A percentile compares a stretch with the other conserved stretches of the same genome.
These are phyloP conservation scores for Sphyrna mokarran DNA, from an alignment of 2,113 vertebrate species.

Conservation along the genomic window DNA sequence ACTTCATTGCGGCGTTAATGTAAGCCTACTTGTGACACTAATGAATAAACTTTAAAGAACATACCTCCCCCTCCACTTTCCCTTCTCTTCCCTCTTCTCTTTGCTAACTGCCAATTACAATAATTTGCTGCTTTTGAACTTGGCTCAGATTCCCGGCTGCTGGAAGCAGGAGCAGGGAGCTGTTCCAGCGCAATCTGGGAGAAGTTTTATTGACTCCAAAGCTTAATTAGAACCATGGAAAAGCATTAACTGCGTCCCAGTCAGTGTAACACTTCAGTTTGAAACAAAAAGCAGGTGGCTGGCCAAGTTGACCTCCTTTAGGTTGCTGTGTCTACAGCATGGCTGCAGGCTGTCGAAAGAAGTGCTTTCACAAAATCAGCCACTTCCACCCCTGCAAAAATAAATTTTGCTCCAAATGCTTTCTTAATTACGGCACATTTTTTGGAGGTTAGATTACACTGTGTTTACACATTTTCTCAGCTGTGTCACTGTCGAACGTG, in stretches of 20 bases:
- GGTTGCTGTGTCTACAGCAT: background rate
- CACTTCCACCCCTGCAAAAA: background rate
- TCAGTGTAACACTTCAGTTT: background rate
- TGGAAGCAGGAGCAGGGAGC: background rate
- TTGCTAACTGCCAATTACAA: background rate
- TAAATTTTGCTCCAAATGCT: slow-evolving; percentile 17
- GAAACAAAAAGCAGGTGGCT: slow-evolving; percentile 2
- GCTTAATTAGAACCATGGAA: slow-evolving; percentile 4
- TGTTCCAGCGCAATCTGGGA: background rate
- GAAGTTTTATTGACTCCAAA: background rate
- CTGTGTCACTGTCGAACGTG: slow-evolving; percentile 39
- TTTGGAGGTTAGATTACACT: slow-evolving; percentile 11
- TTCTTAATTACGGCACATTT: slow-evolving; percentile 33
- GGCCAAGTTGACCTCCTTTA: background rate
- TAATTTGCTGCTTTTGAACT: slow-evolving; percentile 1
- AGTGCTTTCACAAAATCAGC: background rate
- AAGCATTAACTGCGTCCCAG: background rate
- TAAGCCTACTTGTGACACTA: too few relatives aligned
- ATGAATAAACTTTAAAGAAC: too few relatives aligned
- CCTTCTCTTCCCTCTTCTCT: background rate
- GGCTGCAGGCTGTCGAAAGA: background rate
- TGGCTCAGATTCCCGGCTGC: background rate
- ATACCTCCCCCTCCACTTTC: too few relatives aligned
- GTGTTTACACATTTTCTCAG: slow-evolving; percentile 14
- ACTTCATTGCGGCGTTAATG: too few relatives aligned